Base-by-base conservation (phyloP, 1,140 invertebrate genomes). In the Trissolcus basalis region DNA sequence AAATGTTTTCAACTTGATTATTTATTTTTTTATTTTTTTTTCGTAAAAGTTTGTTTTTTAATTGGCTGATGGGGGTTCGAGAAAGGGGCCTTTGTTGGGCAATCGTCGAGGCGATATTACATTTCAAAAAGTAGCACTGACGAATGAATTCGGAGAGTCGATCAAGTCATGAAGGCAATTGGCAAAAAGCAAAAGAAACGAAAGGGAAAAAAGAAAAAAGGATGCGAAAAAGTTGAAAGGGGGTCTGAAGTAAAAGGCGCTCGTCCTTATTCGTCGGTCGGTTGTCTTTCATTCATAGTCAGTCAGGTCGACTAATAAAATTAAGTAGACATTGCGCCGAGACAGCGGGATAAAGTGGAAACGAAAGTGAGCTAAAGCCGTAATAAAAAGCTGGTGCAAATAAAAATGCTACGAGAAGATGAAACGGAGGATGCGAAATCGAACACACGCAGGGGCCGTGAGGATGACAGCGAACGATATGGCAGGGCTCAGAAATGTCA, bases 251-350 rank as follows among this genome's bases (percentile, higher is more conserved):
- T 55, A 54, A 73, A 54, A 65, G 61, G 49, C 43, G n/a, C 61
- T 48, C 50, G 56, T 60, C 49, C 49, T 60, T 74, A 49, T 32
- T 36, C 14, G 33, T 45, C 41, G 41, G 14, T 39, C 14, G 60
- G 47, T 65, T 69, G 65, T 75, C 64, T 59, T 64, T 69, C 58
- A 63, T 60, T 74, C 63, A 68, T 74, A 74, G 50, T 58, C 58
- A 74, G 63, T 61, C 56, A 55, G 54, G 59, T 68, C 69, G 61
- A 75, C 63, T 69, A 64, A 64, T 58, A 58, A 75, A 75, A 69
- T 69, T 49, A 72, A 65, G 49, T 54, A 64, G 69, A 59, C 60
- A 54, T 51, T 45, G 58, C 69, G 35, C 54, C 43, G 43, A 44
- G 35, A 39, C n/a, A 19, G 8, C 11, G 45, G 14, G 16, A 56